phyloP scores from a whole-genome alignment of 2,113 vertebrate species.

The Chunga burmeisteri region DNA sequence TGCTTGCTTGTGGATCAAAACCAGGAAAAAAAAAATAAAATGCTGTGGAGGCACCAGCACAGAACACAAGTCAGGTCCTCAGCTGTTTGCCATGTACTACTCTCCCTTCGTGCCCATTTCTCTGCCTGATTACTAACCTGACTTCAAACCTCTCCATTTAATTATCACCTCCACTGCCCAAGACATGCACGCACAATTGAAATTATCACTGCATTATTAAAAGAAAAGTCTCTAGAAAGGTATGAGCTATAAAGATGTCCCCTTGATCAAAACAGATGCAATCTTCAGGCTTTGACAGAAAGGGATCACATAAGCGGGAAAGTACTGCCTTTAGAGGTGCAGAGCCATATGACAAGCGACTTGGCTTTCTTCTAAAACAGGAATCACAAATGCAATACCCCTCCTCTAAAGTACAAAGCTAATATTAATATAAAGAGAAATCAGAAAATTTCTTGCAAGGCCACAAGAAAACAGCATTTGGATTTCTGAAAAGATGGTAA shows the following conservation, averaged over 20 bases:
- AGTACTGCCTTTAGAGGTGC: background rate
- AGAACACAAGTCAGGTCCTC: background rate
- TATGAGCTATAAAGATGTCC: background rate
- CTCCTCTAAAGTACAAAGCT: background rate
- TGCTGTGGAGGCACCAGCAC: background rate
- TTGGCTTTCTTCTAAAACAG: background rate
- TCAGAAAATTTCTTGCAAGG: background rate
- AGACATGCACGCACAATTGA: background rate
- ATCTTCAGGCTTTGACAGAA: background rate
- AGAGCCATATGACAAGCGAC: fast-evolving
- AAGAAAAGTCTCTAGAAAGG: background rate
- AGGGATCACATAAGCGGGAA: background rate
- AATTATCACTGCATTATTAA: background rate
- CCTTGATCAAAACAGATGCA: background rate
- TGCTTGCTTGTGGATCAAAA: background rate
- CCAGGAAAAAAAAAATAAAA: background rate
- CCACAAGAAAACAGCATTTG: background rate
- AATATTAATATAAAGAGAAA: background rate
- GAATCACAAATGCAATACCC: background rate
- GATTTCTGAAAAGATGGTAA: background rate
- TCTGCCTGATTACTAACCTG: background rate
- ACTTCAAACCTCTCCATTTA: background rate
- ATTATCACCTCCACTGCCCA: background rate
- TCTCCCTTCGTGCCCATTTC: background rate
- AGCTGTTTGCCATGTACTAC: background rate